Evolutionary conservation across 2,797 vertebrate species (phyloP).

Genomic region (Triplophysa yarkandensis): DNA sequence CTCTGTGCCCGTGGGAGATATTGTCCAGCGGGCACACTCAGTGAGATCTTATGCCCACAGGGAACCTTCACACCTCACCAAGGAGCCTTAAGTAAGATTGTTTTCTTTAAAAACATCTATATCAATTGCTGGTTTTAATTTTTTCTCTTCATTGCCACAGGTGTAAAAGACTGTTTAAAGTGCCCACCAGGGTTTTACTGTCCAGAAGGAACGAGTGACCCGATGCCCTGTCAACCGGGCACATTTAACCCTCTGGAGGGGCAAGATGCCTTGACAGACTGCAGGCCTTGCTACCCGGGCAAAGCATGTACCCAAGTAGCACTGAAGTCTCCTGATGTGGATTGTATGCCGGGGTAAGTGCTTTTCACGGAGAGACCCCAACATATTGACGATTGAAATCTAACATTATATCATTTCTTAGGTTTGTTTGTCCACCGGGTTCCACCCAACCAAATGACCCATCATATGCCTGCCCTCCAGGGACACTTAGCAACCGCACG

Average conservation of each 20-base stretch:
- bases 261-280: conserved; percentile 80
- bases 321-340: conserved; percentile 77
- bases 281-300: conserved; percentile 80
- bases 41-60: conserved; percentile 77
- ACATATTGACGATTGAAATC: neutral
- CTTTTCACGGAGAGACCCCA: neutral
- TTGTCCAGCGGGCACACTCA: conserved; percentile 79
- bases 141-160: conserved; percentile 62
- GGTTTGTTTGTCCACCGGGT: conserved; percentile 81
- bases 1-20: conserved; percentile 81
- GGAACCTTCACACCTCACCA: conserved; percentile 83
- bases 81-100: conserved; percentile 76
- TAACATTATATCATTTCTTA: conserved; percentile 41
- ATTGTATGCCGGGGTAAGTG: conserved; percentile 81
- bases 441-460: conserved; percentile 79
- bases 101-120: neutral
- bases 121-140: neutral
- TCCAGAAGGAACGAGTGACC: conserved; percentile 75
- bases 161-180: conserved; percentile 78
- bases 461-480: conserved; percentile 79
- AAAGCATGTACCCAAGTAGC: conserved; percentile 85
- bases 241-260: conserved; percentile 81
- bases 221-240: conserved; percentile 79
- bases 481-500: conserved; percentile 77
- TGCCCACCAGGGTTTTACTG: conserved; percentile 86